Conservation (phyloP, 2,797 vertebrate species). For the Lepilemur ruficaudatus region DNA sequence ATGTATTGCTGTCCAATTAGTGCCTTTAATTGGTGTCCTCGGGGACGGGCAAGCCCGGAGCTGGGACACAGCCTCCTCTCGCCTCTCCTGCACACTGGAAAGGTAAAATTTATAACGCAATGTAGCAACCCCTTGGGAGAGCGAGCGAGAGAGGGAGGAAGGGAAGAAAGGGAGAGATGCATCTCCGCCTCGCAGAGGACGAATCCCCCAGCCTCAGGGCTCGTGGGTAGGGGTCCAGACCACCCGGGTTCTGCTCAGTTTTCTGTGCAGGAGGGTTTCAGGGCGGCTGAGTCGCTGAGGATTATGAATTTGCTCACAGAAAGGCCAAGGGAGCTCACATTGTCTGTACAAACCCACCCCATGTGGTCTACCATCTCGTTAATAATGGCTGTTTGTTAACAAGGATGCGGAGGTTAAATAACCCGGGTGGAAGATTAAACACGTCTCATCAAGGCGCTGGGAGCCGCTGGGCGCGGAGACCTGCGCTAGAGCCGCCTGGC, state of each 20-base stretch:
- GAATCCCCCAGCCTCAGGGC: not conserved
- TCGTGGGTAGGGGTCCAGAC: not conserved
- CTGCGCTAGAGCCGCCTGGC: not conserved
- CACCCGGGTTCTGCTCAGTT: not conserved
- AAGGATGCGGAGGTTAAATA: conserved; percentile 84
- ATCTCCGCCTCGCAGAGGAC: not conserved
- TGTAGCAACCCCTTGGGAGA: conserved; percentile 32
- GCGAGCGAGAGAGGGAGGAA: not conserved
- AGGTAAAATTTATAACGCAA: conserved; percentile 75
- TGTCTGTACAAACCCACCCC: conserved; percentile 71
- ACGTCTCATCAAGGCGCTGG: conserved; percentile 73
- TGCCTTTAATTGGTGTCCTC: conserved; percentile 88
- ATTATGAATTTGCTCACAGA: conserved; percentile 66
- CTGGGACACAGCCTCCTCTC: conserved; percentile 72
- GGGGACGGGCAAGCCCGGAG: conserved; percentile 80
- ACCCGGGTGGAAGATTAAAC: conserved; percentile 82
- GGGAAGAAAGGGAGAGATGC: not conserved
- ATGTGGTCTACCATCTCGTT: conserved; percentile 76
- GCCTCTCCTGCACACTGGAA: conserved; percentile 59
- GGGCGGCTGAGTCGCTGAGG: not conserved
- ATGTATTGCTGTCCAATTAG: conserved; percentile 90
- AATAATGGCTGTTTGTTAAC: conserved; percentile 82
- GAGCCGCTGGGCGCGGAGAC: conserved; percentile 6
- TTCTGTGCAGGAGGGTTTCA: conserved; percentile 1
- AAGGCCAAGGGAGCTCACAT: conserved; percentile 64